phyloP scores from a whole-genome alignment of 2,113 vertebrate genomes.

The Nesoenas mayeri region DNA sequence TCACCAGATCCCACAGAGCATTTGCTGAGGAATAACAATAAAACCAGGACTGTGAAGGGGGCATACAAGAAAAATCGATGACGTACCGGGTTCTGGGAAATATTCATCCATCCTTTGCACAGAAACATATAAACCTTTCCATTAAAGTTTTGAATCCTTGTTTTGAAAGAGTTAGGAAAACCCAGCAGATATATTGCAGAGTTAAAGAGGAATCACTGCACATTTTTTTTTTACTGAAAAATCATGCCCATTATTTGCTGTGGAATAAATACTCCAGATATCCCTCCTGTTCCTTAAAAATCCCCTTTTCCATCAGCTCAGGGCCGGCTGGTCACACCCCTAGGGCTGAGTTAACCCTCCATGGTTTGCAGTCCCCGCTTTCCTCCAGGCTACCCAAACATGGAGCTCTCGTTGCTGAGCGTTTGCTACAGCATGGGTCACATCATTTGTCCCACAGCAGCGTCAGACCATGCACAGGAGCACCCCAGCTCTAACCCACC shows the following conservation, averaged over 20 bases:
- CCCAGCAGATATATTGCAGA: neutral
- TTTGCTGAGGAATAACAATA: neutral
- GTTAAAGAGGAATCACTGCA: neutral
- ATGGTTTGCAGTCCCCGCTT: neutral
- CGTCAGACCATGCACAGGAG: neutral
- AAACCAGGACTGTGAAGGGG: neutral
- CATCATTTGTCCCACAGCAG: neutral
- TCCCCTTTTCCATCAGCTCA: neutral
- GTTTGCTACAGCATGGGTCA: neutral
- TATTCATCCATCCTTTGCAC: neutral
- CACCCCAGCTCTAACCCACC: neutral
- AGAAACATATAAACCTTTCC: neutral
- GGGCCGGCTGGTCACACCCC: neutral
- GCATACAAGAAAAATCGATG: neutral
- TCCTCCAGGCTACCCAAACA: neutral
- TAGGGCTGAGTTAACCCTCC: neutral
- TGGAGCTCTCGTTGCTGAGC: neutral
- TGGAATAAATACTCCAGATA: neutral
- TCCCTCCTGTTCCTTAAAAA: neutral
- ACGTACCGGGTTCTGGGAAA: neutral
- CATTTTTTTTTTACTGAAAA: neutral
- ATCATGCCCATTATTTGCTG: neutral
- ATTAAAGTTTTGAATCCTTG: neutral
- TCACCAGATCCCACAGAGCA: neutral
- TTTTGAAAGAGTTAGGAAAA: neutral